phyloP scores from a whole-genome alignment of 2,797 vertebrate species.

The Anas capensis region DNA sequence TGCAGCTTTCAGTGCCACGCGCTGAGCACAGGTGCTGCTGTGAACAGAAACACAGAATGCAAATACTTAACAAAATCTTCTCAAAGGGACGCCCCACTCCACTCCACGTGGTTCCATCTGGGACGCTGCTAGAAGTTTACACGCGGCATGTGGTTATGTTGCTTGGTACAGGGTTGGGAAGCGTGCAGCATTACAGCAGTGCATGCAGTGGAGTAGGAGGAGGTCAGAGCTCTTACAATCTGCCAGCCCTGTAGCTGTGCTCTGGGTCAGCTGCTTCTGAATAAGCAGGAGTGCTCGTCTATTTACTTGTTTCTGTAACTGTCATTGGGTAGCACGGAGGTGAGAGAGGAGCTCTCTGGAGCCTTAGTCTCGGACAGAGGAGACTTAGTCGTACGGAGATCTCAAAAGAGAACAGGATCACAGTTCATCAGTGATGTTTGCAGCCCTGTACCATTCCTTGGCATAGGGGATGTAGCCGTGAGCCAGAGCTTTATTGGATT shows the following conservation, averaged over 20 bases:
- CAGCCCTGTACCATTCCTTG: neutral
- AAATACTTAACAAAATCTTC: neutral
- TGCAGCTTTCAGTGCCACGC: neutral
- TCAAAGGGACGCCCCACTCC: neutral
- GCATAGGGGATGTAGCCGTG: neutral
- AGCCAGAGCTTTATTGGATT: neutral
- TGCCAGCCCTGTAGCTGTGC: neutral
- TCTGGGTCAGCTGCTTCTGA: neutral
- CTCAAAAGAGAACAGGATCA: neutral
- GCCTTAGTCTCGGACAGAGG: neutral
- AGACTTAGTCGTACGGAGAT: neutral
- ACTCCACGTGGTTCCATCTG: neutral
- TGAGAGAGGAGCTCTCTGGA: neutral
- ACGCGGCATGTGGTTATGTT: neutral
- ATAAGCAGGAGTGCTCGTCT: neutral
- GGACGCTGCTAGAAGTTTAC: neutral
- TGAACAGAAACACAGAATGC: neutral
- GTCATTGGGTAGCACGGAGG: neutral
- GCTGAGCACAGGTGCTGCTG: neutral
- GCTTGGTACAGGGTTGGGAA: neutral
- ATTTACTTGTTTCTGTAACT: neutral
- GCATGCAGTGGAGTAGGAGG: neutral
- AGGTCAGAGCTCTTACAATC: neutral
- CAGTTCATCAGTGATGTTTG: neutral
- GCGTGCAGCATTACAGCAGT: neutral